phyloP scores from a whole-genome alignment of 2,888 invertebrate genomes.

The Drosophila maculinotata region DNA sequence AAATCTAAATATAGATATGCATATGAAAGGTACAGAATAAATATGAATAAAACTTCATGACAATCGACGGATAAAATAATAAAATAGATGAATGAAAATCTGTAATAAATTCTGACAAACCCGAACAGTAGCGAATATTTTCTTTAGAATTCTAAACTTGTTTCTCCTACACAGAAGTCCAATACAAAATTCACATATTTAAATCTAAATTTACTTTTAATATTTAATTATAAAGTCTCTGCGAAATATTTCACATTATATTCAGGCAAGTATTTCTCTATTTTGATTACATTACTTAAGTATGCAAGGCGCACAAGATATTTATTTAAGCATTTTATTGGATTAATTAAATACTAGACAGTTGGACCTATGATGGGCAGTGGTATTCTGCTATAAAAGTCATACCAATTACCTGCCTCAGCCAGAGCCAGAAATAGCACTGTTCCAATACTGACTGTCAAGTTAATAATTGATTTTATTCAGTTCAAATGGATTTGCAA shows the following conservation, averaged over 20 bases:
- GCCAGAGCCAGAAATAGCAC: neutral
- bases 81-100: too few relatives aligned
- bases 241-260: too few relatives aligned
- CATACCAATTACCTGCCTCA: slow-evolving; percentile 5
- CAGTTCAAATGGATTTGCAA: too few relatives aligned
- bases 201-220: too few relatives aligned
- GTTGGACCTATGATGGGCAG: slow-evolving; percentile 39
- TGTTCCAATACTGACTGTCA: too few relatives aligned
- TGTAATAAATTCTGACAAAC: neutral
- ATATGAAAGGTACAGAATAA: neutral
- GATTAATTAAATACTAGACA: slow-evolving; percentile 8
- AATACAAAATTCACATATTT: too few relatives aligned
- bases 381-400: slow-evolving; percentile 1
- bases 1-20: neutral
- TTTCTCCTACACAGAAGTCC: too few relatives aligned
- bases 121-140: neutral
- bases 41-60: neutral
- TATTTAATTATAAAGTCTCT: too few relatives aligned
- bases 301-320: slow-evolving; percentile 18
- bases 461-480: too few relatives aligned
- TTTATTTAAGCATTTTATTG: slow-evolving; percentile 22
- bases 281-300: neutral
- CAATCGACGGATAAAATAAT: too few relatives aligned
- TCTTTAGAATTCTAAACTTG: too few relatives aligned
- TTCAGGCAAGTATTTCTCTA: too few relatives aligned